These are phyloP conservation scores for Drosophila punjabiensis DNA, from an alignment of 1,140 invertebrate genomes.

Conservation along the genomic window DNA sequence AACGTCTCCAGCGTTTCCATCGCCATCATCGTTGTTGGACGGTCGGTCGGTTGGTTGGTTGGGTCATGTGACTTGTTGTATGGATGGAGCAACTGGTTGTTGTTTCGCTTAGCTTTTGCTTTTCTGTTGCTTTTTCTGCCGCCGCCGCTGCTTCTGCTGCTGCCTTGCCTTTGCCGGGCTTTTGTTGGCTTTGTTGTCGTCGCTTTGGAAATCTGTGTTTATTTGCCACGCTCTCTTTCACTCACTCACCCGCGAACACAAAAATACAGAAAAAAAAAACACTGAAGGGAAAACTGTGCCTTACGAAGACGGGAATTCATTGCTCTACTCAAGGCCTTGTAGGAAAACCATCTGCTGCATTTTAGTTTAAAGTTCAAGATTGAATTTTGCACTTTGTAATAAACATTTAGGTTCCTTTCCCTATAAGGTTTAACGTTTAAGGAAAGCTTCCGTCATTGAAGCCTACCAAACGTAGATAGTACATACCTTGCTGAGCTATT, in stretches of 20 bases:
- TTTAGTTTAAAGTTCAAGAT: neutral
- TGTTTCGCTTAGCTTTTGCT: slow-evolving; percentile 49
- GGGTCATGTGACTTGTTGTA: slow-evolving; percentile 81
- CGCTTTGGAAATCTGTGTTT: slow-evolving; percentile 82
- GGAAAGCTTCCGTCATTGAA: neutral
- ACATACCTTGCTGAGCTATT: neutral
- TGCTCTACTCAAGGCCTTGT: neutral
- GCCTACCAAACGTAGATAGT: neutral
- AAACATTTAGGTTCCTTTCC: neutral
- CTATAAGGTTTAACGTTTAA: neutral
- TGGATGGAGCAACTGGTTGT: slow-evolving; percentile 80
- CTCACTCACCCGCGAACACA: slow-evolving; percentile 39
- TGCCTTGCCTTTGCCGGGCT: slow-evolving; percentile 29
- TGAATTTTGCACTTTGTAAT: neutral
- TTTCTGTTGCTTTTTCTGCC: slow-evolving; percentile 21
- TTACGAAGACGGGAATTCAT: neutral
- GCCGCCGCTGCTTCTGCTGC: neutral
- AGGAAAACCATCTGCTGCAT: neutral
- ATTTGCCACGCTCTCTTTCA: slow-evolving; percentile 80
- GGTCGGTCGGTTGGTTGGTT: slow-evolving; percentile 67
- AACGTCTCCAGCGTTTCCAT: slow-evolving; percentile 46
- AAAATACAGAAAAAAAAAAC: slow-evolving; percentile 14
- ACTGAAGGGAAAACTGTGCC: slow-evolving; percentile 13
- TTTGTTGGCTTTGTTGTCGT: slow-evolving; percentile 61
- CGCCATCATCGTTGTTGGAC: slow-evolving; percentile 52